Evolutionary conservation across 2,113 vertebrate genomes (phyloP).

Genomic region (Sphyrna mokarran): DNA sequence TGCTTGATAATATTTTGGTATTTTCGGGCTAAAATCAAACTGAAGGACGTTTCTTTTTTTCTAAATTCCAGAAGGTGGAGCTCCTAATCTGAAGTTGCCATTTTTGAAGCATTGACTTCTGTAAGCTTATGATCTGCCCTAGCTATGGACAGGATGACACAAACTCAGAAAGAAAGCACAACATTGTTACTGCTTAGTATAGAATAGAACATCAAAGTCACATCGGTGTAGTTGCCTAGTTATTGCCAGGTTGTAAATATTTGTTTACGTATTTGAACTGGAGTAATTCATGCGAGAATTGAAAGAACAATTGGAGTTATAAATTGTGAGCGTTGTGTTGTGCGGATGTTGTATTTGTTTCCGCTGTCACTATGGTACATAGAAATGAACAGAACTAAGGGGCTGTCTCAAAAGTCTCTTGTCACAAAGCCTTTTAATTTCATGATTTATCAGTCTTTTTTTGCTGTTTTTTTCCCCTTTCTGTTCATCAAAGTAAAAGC

Average conservation of each 20-base stretch:
- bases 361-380: conserved; percentile 1
- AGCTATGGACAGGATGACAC: not conserved
- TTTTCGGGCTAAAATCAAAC: not conserved
- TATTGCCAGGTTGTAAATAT: conserved; percentile 26
- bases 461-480: not conserved
- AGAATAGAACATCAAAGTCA: not conserved
- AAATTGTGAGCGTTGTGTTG: not conserved
- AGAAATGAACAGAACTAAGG: not conserved
- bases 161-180: not conserved
- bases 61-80: not conserved
- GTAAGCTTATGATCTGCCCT: not conserved
- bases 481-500: not conserved
- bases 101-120: not conserved
- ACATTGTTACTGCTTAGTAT: not conserved
- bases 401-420: not conserved
- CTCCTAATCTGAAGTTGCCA: not conserved
- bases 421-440: not conserved
- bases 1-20: not conserved
- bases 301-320: not conserved
- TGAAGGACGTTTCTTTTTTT: not conserved
- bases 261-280: not conserved
- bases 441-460: not conserved
- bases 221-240: not conserved
- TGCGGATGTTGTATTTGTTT: not conserved
- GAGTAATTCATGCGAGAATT: not conserved